Conservation (phyloP, 2,113 vertebrate genomes). For the Numida meleagris region DNA sequence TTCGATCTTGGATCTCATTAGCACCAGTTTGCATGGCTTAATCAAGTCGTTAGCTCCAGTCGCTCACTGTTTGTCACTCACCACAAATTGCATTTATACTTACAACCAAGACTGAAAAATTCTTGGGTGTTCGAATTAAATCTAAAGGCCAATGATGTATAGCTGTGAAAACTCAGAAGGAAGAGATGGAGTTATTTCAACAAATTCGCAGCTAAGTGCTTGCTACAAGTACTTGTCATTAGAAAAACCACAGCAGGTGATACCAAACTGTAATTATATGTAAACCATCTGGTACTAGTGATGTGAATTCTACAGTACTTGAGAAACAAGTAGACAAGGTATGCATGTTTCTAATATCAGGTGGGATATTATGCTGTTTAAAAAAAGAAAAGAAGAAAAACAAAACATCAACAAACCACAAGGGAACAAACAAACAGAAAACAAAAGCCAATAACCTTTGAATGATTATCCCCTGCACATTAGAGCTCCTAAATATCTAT, state of each 20-base stretch:
- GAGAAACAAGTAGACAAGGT: slow-evolving; percentile 4
- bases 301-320: background rate
- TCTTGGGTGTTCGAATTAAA: background rate
- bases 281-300: slow-evolving; percentile 21
- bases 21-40: background rate
- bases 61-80: background rate
- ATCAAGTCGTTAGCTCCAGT: background rate
- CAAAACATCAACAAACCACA: background rate
- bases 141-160: background rate
- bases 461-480: background rate
- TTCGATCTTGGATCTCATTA: background rate
- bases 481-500: background rate
- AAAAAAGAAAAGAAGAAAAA: background rate
- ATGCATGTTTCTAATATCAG: background rate
- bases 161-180: background rate
- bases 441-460: background rate
- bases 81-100: background rate
- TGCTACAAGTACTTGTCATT: background rate
- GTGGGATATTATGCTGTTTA: background rate
- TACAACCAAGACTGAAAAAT: background rate
- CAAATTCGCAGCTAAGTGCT: background rate
- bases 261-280: background rate
- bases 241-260: background rate
- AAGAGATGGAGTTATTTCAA: background rate
- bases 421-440: too few relatives aligned